Base-by-base conservation (phyloP, 2,113 vertebrate genomes). In the Microcebus griseorufus region DNA sequence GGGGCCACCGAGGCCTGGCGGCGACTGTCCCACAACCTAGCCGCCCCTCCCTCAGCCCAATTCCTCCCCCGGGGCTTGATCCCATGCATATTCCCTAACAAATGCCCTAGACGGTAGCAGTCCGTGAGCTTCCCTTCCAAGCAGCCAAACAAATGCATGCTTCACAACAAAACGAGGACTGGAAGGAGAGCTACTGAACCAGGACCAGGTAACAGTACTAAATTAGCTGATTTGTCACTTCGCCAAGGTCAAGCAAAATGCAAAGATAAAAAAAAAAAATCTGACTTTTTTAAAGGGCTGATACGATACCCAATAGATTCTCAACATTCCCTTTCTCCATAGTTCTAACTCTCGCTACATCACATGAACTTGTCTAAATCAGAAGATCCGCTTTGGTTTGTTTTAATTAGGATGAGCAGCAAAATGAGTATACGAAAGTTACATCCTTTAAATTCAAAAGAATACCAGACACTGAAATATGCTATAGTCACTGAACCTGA, bases 401-500 rank as follows among this genome's bases (percentile, higher is more conserved):
- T 86, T 76, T 93, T 58, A 34, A 82, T 45, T 25, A 72, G 75
- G 23, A 76, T 53, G 9, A 65, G 51, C 11, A 96, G 32, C 53
- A 79, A 94, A 82, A n/a, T 53, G 4, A 4, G 32, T 18, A 39
- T 80, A 67, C 55, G 1, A n/a, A 92, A 95, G 51, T 67, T 23
- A 17, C 22, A 62, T 9, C 29, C 69, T 93, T 93, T 70, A 84
- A 88, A 89, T 93, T 78, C 42, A 55, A 75, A 95, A 93, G n/a
- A 90, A 90, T 48, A 29, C 79, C 16, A 85, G 29, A 23, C 69
- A 82, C 18, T 23, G 69, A 95, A 79, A 34, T 12, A 37, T 69
- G 76, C 22, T n/a, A 34, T 18, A 73, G 27, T 80, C 42, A n/a
- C 32, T 60, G 48, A 60, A 73, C 32, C 12, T 37, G 27, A 55